These are phyloP conservation scores for Condylura cristata DNA, from an alignment of 2,113 vertebrate species.

Conservation along the genomic window DNA sequence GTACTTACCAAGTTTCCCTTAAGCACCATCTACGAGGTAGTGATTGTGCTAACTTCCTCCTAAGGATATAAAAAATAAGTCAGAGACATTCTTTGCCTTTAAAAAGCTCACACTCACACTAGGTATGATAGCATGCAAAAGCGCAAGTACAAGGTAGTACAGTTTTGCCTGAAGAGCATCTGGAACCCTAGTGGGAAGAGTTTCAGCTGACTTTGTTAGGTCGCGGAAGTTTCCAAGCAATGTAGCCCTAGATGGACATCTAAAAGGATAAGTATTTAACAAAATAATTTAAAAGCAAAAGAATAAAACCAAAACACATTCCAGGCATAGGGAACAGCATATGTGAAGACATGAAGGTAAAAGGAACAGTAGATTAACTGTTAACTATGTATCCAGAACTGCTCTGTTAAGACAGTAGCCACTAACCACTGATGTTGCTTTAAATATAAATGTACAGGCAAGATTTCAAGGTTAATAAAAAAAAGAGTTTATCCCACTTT, in stretches of 20 bases:
- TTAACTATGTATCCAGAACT: not conserved
- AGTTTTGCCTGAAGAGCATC: not conserved
- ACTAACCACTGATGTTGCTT: not conserved
- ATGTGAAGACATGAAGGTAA: not conserved
- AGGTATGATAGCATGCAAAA: not conserved
- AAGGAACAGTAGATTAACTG: not conserved
- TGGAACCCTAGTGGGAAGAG: not conserved
- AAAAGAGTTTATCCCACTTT: not conserved
- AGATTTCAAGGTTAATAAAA: not conserved
- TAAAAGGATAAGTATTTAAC: not conserved
- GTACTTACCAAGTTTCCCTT: not conserved
- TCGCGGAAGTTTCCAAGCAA: not conserved
- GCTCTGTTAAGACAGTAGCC: not conserved
- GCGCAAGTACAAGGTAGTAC: rapidly evolving
- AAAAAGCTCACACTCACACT: not conserved
- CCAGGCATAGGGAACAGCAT: not conserved
- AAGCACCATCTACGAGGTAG: not conserved
- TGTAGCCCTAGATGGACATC: not conserved
- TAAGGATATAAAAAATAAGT: not conserved
- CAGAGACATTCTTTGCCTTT: not conserved
- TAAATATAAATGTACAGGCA: not conserved
- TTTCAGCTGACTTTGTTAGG: not conserved
- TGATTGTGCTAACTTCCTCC: not conserved
- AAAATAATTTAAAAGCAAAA: not conserved
- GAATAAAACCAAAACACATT: not conserved